Base-by-base conservation (phyloP, 2,888 invertebrate species). In the Dascillus cervinus region DNA sequence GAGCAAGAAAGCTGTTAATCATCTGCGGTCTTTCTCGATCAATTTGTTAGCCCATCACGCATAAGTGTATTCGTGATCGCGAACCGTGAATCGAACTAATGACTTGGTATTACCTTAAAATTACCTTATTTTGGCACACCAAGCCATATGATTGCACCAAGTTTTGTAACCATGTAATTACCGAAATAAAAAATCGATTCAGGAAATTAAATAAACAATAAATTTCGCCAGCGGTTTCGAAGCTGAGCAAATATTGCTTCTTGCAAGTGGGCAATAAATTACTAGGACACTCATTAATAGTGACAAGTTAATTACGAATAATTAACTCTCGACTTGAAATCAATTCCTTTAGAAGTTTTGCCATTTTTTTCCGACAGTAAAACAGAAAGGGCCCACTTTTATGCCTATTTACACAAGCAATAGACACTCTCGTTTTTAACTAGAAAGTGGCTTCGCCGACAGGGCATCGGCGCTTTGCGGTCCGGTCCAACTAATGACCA, bases 401-500 rank as follows among this genome's bases (percentile, higher is more conserved):
- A n/a, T n/a, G n/a, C n/a, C 31, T 38, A 34, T 38, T 38, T 38
- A 32, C 31, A 39, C 31, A 39, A 29, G 32, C 34, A 34, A 39
- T 39, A 39, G 34, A 39, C 38, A 31, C 14, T 32, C 38, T 29
- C 34, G 38, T 29, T 32, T 32, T 31, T 34, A 33, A 39, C 29
- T 33, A 36, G 27, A 36, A 30, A 39, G 39, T 35, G 36, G 39
- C 39, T 39, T 33, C 28, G 30, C 43, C 41, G 39, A 46, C 42
- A 44, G 38, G 37, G 36, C 39, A 35, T 41, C 47, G 47, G 43
- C 45, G 49, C 55, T 61, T 60, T 62, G 60, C 54, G 60, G 59
- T 56, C 52, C 56, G 42, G n/a, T n/a, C 50, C 45, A 52, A 57
- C 62, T 62, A 60, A 60, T 60, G 60, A 60, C 60, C 56, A 41